Evolutionary conservation across 1,140 invertebrate species (phyloP), one percentile per base, ranked within the genome.

Genomic region (Ceratina australensis): DNA sequence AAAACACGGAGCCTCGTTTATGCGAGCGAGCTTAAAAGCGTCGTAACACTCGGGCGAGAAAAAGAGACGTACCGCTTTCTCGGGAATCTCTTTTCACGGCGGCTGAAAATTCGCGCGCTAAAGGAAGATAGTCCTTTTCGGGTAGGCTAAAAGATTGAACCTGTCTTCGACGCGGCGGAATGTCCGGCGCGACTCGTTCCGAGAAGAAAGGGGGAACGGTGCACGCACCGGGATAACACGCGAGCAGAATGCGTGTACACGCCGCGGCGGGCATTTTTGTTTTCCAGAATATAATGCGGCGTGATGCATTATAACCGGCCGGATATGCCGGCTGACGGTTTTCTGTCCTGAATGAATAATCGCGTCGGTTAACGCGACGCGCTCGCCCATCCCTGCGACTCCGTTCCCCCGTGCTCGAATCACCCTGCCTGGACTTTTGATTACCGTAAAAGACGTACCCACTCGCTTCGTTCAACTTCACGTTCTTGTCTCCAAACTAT

Each of bases 291-390:
- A 56, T 72, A 82, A 74, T 74, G 81, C 67, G 65, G 57, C 81
- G 79, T 75, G 76, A 79, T 84, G 84, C 84, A 84, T 85, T 77
- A 82, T 69, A 85, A 85, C 79, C 69, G 66, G 73, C 84, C 84
- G 84, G 84, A 85, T 85, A 85, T 57, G 65, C 79, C 56, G 66
- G 42, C 72, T 59, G 82, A 84, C 79, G 74, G 81, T 73, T 71
- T 56, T 78, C 78, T 49, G 67, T 67, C 68, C 75, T 80, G 84
- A 88, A 85, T 87, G 81, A 88, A 81, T 87, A 87, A 88, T 87
- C 74, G 64, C 73, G 28, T 52, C 57, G 65, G 68, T 72, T 65
- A 78, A 72, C 76, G 59, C 68, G 68, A 78, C 68, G 56, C 60
- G 75, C 54, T 49, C 33, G 28, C 12, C 33, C 66, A 33, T 28